Conservation (phyloP, 2,888 invertebrate species). For the Rhingia rostrata region DNA sequence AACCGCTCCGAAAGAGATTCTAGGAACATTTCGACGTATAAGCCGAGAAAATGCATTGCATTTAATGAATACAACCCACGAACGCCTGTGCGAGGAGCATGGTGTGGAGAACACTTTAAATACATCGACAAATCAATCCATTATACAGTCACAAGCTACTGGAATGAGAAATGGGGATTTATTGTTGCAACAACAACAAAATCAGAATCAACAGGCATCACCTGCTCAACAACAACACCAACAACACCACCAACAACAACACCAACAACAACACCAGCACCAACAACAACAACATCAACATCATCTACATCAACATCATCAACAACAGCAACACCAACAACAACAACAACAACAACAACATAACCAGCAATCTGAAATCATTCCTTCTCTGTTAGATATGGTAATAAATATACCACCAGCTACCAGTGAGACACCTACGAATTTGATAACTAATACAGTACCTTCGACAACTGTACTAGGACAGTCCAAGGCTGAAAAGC, state of each 20-base stretch:
- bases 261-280: slow-evolving; percentile 64
- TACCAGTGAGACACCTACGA: slow-evolving; percentile 76
- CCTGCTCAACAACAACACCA: slow-evolving; percentile 47
- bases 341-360: slow-evolving; percentile 54
- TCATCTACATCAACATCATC: slow-evolving; percentile 46
- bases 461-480: neutral
- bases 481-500: slow-evolving; percentile 77
- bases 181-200: slow-evolving; percentile 65
- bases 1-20: slow-evolving; percentile 94
- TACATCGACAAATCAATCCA: slow-evolving; percentile 52
- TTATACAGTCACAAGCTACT: slow-evolving; percentile 68
- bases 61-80: slow-evolving; percentile 84
- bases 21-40: slow-evolving; percentile 94
- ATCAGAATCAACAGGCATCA: slow-evolving; percentile 37
- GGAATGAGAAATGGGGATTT: slow-evolving; percentile 65
- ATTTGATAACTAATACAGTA: neutral
- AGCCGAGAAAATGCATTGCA: slow-evolving; percentile 89
- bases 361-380: slow-evolving; percentile 69
- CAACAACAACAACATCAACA: slow-evolving; percentile 63
- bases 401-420: slow-evolving; percentile 82
- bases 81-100: slow-evolving; percentile 83
- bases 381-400: slow-evolving; percentile 82
- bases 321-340: slow-evolving; percentile 46
- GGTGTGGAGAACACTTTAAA: slow-evolving; percentile 80
- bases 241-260: slow-evolving; percentile 63